phyloP scores from a whole-genome alignment of 2,797 vertebrate genomes.

The Nothura maculosa region DNA sequence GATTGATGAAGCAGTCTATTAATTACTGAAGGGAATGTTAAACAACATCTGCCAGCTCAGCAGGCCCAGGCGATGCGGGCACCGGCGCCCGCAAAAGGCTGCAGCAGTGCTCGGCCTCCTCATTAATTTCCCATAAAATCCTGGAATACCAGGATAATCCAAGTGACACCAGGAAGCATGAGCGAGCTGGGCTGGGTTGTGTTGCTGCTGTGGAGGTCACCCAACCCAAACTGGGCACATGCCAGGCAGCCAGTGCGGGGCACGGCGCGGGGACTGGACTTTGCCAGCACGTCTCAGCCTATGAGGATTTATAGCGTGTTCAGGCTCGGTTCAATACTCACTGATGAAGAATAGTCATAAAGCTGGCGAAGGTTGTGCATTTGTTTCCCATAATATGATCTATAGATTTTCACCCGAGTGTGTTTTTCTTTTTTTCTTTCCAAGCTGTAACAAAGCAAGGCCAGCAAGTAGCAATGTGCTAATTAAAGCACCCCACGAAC shows the following conservation, averaged over 20 bases:
- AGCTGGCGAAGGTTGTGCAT: background rate
- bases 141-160: background rate
- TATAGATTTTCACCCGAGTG: background rate
- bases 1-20: conserved; percentile 70
- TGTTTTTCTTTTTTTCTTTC: too few species aligned
- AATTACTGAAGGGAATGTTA: conserved; percentile 73
- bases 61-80: conserved; percentile 46
- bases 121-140: conserved; percentile 45
- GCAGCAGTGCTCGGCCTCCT: conserved; percentile 52
- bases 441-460: background rate
- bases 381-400: background rate
- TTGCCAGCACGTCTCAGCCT: background rate
- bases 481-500: background rate
- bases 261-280: background rate
- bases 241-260: too few species aligned
- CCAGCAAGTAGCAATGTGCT: background rate
- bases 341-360: background rate
- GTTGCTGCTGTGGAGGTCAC: background rate
- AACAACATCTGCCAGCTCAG: conserved; percentile 76
- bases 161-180: too few species aligned
- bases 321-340: background rate
- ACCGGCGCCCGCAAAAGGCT: conserved; percentile 33
- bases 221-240: background rate
- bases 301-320: background rate
- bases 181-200: background rate